Evolutionary conservation across 2,888 invertebrate species (phyloP).

Genomic region (Agrenia bidenticulata): DNA sequence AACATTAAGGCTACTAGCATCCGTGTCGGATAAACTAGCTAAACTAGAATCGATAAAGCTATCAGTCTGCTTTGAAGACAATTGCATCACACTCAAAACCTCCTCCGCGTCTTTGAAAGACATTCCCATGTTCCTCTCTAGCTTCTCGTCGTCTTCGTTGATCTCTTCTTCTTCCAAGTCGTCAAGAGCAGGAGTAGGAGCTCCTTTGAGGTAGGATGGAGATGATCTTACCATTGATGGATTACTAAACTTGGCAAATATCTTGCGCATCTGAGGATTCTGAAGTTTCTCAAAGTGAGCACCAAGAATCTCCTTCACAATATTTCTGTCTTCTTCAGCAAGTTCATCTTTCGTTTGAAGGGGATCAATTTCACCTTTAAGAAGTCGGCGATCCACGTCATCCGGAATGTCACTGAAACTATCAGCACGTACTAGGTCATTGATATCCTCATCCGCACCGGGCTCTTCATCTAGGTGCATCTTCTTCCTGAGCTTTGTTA

Average conservation of each 20-base stretch:
- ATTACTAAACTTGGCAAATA: background rate
- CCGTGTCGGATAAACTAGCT: background rate
- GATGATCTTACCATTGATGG: background rate
- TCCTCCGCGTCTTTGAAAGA: background rate
- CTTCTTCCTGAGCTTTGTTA: constrained; percentile 23
- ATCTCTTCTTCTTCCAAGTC: background rate
- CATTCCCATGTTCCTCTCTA: background rate
- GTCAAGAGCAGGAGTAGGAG: background rate
- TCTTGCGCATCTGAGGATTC: background rate
- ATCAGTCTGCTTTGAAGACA: too few relatives aligned
- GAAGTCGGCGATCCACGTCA: background rate
- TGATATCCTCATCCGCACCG: background rate
- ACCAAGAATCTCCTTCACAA: background rate
- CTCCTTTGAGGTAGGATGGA: background rate
- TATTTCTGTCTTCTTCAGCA: background rate
- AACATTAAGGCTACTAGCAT: background rate
- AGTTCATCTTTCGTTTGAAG: background rate
- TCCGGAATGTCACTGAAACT: background rate
- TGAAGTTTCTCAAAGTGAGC: background rate
- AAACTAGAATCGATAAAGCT: background rate
- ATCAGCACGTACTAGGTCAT: background rate
- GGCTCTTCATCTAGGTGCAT: constrained; percentile 25
- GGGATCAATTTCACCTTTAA: background rate
- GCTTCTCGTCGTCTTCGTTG: background rate
- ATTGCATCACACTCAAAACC: background rate